phyloP scores from a whole-genome alignment of 1,140 invertebrate species.

The Papilio polyxenes region DNA sequence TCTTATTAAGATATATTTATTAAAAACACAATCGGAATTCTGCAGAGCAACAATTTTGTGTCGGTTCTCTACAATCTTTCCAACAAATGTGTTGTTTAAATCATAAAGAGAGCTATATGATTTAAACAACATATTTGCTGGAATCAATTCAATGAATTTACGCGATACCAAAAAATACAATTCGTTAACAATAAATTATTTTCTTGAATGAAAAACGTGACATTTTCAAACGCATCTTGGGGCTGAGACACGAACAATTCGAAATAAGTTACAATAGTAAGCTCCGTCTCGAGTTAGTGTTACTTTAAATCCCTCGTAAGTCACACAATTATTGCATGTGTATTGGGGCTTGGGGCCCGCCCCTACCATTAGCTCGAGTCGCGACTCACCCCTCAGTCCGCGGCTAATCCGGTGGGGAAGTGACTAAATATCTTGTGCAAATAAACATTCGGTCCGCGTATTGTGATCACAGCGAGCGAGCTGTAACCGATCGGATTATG shows the following conservation, averaged over 20 bases:
- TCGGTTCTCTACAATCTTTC: background rate
- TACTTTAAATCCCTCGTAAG: conserved; percentile 58
- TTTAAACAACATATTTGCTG: conserved; percentile 4
- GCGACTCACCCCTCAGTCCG: conserved; percentile 66
- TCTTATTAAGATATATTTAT: too few species aligned
- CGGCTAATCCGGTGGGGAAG: conserved; percentile 77
- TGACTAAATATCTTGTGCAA: conserved; percentile 80
- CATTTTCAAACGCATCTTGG: conserved; percentile 4
- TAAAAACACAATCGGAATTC: too few species aligned
- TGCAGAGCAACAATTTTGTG: too few species aligned
- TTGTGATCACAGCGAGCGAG: conserved; percentile 62
- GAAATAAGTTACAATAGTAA: conserved; percentile 37
- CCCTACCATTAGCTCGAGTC: conserved; percentile 67
- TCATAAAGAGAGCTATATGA: background rate
- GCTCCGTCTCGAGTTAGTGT: conserved; percentile 38
- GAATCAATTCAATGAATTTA: background rate
- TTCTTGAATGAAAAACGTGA: background rate
- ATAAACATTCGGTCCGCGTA: conserved; percentile 76
- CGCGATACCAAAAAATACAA: background rate
- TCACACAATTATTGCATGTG: conserved; percentile 65
- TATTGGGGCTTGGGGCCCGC: conserved; percentile 59
- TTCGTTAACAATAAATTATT: background rate
- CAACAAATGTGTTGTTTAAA: too few species aligned
- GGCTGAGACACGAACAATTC: conserved; percentile 10
- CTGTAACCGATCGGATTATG: conserved; percentile 75